Evolutionary conservation across 2,113 vertebrate genomes (phyloP).

Genomic region (Leptosomus discolor): DNA sequence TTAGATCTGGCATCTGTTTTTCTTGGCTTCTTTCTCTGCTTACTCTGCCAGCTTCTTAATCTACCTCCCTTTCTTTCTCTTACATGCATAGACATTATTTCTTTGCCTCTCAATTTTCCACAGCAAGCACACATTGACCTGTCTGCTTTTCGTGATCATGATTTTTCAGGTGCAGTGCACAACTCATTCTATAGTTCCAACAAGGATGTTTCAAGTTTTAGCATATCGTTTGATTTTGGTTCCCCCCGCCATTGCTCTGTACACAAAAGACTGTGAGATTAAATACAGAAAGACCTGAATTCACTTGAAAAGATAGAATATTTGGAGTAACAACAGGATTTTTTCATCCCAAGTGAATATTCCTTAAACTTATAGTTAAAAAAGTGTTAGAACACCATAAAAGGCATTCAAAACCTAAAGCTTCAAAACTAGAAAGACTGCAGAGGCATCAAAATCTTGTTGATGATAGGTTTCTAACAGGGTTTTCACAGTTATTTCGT

Average conservation of each 20-base stretch:
- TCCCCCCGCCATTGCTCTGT: background rate
- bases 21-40: constrained; percentile 28
- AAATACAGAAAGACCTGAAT: background rate
- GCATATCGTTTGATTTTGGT: background rate
- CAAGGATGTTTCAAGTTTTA: background rate
- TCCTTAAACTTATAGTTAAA: background rate
- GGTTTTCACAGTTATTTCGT: background rate
- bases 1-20: constrained; percentile 53
- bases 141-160: background rate
- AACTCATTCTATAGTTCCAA: background rate
- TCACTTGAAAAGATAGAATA: background rate
- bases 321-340: background rate
- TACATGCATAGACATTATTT: background rate
- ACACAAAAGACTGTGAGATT: background rate
- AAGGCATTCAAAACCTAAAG: background rate
- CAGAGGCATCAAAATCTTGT: background rate
- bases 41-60: constrained; percentile 26
- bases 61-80: background rate
- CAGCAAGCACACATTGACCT: background rate
- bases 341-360: background rate
- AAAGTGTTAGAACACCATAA: background rate
- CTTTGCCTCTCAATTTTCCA: background rate
- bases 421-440: background rate
- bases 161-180: background rate
- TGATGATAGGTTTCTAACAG: background rate